Evolutionary conservation across 53 echinoderm and acorn worm genomes (phyloP).

Genomic region (Echinarachnius parma): DNA sequence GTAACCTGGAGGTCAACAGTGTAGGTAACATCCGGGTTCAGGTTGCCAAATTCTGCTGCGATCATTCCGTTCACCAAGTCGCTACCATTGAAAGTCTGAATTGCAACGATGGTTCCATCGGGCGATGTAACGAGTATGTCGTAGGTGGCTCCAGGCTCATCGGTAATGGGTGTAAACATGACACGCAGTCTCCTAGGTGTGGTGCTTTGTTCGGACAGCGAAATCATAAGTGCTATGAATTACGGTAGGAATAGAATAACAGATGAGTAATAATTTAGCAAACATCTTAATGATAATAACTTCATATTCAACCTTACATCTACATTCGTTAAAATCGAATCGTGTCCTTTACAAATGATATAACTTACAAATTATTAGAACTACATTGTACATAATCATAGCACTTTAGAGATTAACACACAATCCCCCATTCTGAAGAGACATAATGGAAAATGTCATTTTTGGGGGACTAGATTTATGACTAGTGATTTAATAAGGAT

Average conservation of each 20-base stretch:
- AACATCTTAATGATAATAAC: no score
- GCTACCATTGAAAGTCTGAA: not conserved
- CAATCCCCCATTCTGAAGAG: no score
- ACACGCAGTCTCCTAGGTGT: constrained; percentile 20
- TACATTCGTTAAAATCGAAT: no score
- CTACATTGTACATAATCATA: no score
- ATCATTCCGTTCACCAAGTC: constrained; percentile 47
- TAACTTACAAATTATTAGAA: no score
- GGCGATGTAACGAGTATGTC: constrained; percentile 37
- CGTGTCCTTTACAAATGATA: no score
- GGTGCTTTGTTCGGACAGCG: constrained; percentile 10
- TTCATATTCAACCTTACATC: no score
- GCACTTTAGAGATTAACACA: no score
- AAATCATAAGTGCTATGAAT: constrained; percentile 7
- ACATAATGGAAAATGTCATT: no score
- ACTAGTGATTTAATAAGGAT: no score
- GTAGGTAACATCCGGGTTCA: constrained; percentile 38
- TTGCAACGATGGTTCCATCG: constrained; percentile 34
- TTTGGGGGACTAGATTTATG: no score
- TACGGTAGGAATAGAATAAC: not conserved
- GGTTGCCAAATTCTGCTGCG: constrained; percentile 12
- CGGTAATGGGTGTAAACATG: constrained; percentile 24
- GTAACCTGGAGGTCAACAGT: constrained; percentile 39
- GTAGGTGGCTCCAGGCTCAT: constrained; percentile 34
- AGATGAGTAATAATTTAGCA: no score